Evolutionary conservation across 1,140 invertebrate species (phyloP), one percentile per base, ranked within the genome.

Genomic region (Sinonovacula constricta): DNA sequence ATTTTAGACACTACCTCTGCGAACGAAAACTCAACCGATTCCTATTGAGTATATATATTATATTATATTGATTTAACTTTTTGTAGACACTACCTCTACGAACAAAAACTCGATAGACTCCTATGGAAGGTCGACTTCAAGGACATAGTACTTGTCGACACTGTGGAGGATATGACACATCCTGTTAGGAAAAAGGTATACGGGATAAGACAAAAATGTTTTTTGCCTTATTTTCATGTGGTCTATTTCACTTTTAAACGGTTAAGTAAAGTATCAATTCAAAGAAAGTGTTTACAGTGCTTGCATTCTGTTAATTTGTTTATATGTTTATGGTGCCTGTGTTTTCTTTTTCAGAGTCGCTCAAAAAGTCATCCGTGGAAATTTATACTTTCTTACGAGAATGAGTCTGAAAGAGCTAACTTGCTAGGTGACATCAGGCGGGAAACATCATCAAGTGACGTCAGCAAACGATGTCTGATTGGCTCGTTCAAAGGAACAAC

Each of bases 31-130:
- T n/a, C n/a, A n/a, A n/a, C n/a, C n/a, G n/a, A n/a, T n/a, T n/a
- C n/a, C n/a, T n/a, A n/a, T n/a, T n/a, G n/a, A n/a, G n/a, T n/a
- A n/a, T n/a, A n/a, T n/a, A n/a, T n/a, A n/a, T n/a, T n/a, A n/a
- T n/a, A n/a, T n/a, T n/a, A n/a, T n/a, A n/a, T n/a, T n/a, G n/a
- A n/a, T n/a, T n/a, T n/a, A n/a, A n/a, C n/a, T n/a, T n/a, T n/a
- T 80, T 83, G n/a, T 71, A 94, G 98, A 59, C 97, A 98, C 88
- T 99, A 97, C 95, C 97, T 98, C 91, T 99, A 99, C 84, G 98
- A 99, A 90, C 95, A 98, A 89, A 98, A 99, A 91, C 97, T 99
- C 66, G 97, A 97, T 83, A 96, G 97, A 30, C 92, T 99, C 45
- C 91, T 99, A 51, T 99, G 98, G 98, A 98, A 98, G 91, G 97